Conservation (phyloP, 2,113 vertebrate species). For the Podiceps cristatus region DNA sequence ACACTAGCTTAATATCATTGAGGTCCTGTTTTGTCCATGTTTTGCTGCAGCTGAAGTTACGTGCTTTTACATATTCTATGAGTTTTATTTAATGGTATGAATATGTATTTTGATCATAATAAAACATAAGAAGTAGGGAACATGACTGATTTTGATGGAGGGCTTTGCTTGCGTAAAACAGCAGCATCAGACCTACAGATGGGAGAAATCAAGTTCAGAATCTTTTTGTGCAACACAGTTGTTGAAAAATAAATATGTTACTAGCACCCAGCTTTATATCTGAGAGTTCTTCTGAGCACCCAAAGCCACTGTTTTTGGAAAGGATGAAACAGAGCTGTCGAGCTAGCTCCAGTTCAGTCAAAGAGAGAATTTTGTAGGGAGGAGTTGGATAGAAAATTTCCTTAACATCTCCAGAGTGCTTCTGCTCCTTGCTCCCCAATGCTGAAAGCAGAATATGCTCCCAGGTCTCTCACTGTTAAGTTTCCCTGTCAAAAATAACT, state of each 20-base stretch:
- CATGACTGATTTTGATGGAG: background rate
- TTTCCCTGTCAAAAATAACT: background rate
- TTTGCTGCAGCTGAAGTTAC: conserved; percentile 1
- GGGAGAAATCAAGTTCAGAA: conserved; percentile 9
- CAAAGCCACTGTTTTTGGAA: background rate
- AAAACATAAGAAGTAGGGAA: background rate
- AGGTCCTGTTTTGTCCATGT: background rate
- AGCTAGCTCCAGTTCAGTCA: background rate
- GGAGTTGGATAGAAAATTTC: background rate
- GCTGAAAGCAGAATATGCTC: background rate
- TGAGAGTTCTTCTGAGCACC: background rate
- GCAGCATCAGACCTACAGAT: conserved; percentile 13
- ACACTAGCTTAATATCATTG: background rate
- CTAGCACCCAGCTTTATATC: background rate
- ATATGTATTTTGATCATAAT: conserved; percentile 14
- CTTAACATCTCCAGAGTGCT: background rate
- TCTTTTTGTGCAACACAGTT: conserved; percentile 10
- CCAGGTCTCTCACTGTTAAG: background rate
- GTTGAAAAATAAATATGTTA: conserved; percentile 25
- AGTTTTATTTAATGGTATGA: conserved; percentile 27
- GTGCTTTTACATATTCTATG: conserved; percentile 10
- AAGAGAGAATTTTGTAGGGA: background rate
- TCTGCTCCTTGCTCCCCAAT: background rate
- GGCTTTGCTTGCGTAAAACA: background rate
- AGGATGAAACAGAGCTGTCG: background rate